These are phyloP conservation scores for Frankliniella fusca DNA, from an alignment of 2,888 invertebrate species.

Conservation along the genomic window DNA sequence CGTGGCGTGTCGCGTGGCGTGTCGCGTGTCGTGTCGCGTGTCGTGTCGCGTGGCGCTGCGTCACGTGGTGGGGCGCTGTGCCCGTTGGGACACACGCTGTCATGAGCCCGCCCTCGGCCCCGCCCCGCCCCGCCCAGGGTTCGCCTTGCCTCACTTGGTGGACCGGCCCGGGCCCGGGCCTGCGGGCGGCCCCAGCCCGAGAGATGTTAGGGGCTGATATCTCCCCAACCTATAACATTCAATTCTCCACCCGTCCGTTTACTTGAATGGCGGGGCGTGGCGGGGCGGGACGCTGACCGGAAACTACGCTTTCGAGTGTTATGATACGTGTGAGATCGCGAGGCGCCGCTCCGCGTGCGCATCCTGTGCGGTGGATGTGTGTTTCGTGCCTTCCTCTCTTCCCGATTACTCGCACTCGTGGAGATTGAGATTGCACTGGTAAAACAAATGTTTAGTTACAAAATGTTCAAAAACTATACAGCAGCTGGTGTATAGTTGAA, in stretches of 20 bases:
- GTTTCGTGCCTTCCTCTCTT: neutral
- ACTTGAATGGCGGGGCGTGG: neutral
- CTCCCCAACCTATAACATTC: slow-evolving; percentile 21
- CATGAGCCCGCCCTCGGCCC: neutral
- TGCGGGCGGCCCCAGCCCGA: neutral
- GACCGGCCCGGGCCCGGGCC: neutral
- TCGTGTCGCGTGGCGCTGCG: neutral
- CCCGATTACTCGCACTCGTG: too few species aligned
- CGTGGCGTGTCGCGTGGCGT: neutral
- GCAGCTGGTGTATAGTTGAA: too few species aligned
- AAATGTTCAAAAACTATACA: too few species aligned
- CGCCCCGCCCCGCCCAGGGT: neutral
- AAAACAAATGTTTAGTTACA: too few species aligned
- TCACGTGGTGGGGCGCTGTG: neutral
- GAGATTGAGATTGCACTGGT: too few species aligned
- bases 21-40: neutral
- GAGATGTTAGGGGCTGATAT: slow-evolving; percentile 9
- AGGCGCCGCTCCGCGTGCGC: neutral
- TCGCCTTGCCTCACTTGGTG: neutral
- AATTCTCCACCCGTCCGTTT: slow-evolving; percentile 19
- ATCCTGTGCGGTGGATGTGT: neutral
- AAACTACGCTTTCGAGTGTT: slow-evolving; percentile 25
- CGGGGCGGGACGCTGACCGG: neutral
- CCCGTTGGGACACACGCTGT: neutral
- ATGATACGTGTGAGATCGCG: slow-evolving; percentile 18